Base-by-base conservation (phyloP, 2,888 invertebrate genomes). In the Apodemia hepburni region DNA sequence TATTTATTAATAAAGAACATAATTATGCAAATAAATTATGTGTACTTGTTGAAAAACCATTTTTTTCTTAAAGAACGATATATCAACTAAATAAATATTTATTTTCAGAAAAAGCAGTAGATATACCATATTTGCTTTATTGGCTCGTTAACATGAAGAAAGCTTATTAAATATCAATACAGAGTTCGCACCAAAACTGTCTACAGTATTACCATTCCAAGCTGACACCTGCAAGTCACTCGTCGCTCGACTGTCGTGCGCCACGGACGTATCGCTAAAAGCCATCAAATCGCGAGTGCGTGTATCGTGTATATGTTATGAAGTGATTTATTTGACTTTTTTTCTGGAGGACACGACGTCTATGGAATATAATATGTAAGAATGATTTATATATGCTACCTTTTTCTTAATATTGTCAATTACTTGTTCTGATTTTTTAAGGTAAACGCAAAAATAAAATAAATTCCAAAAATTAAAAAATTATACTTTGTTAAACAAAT, bases 301-400 rank as follows among this genome's bases (percentile, higher is more conserved):
- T 74, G 75, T 66, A 66, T 68, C 77, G 81, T 82, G 83, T 79
- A 77, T 81, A 74, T 74, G 54, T 76, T 70, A 42, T 42, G 42
- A 71, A 78, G 84, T 85, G 84, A 79, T 84, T 79, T 81, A 82
- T 80, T 77, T 72, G 75, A 81, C 79, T 77, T 76, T 71, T 68
- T 78, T 33, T 60, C 72, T 74, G 73, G 73, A 75, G 71, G 77
- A 77, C 64, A 69, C 66, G 38, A 60, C 64, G 59, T 51, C 45
- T 27, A 51, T 68, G 65, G 62, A 78, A 82, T 78, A 59, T 59
- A 49, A 49, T 12, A 59, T 59, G 51, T 42, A 38, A 42, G 35
- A 35, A 54, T 47, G 51, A 27, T 62, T 59, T 17, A 38, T 38
- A 17, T 58, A 45, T 7, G 29, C 29, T 45, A 58, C 15, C 35